Percentiles rank a stretch among this genome's conserved stretches.
Conservation (phyloP, 2,113 vertebrate species). For the Cryptotis parvus region DNA sequence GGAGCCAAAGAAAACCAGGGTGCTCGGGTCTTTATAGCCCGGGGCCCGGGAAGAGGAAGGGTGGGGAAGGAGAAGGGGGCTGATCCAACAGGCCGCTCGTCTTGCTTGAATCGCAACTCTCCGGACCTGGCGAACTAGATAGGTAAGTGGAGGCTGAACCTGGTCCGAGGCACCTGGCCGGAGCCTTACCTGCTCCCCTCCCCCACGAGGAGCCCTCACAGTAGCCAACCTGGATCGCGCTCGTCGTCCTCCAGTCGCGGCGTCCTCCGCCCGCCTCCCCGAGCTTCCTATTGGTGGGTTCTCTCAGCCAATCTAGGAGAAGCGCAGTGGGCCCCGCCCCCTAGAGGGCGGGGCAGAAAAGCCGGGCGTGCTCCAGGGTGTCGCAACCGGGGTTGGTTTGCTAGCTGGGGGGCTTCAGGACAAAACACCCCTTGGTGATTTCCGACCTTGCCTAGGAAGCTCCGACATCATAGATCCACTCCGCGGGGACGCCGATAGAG, state of each 20-base stretch:
- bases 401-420: background rate
- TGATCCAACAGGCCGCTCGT: background rate
- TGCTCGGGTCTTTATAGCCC: background rate
- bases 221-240: slow-evolving; percentile 53
- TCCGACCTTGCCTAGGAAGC: background rate
- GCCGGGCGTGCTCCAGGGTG: no score
- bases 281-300: slow-evolving; percentile 67
- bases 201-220: slow-evolving; percentile 34
- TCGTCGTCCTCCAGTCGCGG: background rate
- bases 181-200: slow-evolving; percentile 78
- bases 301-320: slow-evolving; percentile 59
- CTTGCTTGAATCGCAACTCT: background rate
- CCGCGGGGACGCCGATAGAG: background rate
- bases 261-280: slow-evolving; percentile 57
- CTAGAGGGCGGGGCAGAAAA: background rate
- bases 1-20: background rate
- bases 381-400: no score
- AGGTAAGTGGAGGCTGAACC: background rate
- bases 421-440: background rate
- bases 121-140: background rate
- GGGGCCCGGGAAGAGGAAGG: background rate
- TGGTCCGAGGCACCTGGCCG: background rate
- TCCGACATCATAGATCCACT: background rate
- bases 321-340: slow-evolving; percentile 47
- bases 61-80: background rate